These are phyloP conservation scores for Castor canadensis DNA, from an alignment of 2,113 vertebrate species.

Conservation along the genomic window DNA sequence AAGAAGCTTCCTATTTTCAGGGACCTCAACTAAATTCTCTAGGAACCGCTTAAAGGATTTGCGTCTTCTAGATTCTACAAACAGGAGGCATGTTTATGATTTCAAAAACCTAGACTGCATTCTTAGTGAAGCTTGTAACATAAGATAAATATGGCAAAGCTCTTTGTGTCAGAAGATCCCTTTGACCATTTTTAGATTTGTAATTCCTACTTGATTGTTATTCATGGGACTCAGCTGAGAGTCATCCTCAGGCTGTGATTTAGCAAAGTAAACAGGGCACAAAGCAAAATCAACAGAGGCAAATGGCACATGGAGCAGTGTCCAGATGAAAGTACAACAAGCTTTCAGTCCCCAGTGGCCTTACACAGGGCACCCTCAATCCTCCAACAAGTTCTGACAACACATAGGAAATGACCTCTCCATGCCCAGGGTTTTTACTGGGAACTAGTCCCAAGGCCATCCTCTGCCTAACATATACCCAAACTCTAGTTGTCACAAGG, in stretches of 20 bases:
- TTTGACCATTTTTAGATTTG: too few relatives aligned
- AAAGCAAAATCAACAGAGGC: neutral
- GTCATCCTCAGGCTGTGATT: neutral
- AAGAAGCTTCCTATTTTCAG: neutral
- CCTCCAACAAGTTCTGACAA: neutral
- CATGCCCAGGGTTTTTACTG: neutral
- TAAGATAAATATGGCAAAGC: neutral
- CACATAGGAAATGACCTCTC: neutral
- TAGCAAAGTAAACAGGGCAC: neutral
- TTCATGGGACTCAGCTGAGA: too few relatives aligned
- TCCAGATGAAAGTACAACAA: neutral
- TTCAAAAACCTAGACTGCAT: neutral
- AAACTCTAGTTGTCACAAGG: neutral
- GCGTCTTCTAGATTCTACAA: too few relatives aligned
- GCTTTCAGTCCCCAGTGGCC: neutral
- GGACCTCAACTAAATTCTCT: neutral
- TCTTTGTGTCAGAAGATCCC: neutral
- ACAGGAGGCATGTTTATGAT: neutral
- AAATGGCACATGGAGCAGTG: neutral
- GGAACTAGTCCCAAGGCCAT: rapidly evolving
- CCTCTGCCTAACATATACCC: neutral
- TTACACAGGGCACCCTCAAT: neutral
- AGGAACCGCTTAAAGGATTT: neutral
- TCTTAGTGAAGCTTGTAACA: neutral
- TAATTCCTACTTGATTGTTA: too few relatives aligned